Percentiles rank a stretch among this genome's conserved stretches.
Conservation (phyloP, 2,888 invertebrate genomes). For the Nymphalis c-album region DNA sequence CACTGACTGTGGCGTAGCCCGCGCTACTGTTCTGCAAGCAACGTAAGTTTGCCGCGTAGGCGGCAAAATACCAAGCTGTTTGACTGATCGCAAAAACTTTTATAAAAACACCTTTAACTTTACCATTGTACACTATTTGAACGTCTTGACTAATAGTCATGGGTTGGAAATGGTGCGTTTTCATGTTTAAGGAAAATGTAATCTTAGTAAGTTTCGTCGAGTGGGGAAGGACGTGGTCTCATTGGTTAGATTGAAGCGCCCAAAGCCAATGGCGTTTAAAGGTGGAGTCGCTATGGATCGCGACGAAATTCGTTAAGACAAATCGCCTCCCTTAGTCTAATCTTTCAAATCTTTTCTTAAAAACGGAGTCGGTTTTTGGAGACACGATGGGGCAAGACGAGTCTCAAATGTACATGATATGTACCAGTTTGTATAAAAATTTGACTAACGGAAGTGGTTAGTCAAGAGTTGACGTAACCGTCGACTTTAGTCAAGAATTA, state of each 20-base stretch:
- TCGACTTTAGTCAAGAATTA: too few relatives aligned
- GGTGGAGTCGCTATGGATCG: slow-evolving; percentile 68
- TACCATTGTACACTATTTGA: not conserved
- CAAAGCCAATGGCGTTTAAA: slow-evolving; percentile 71
- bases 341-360: slow-evolving; percentile 33
- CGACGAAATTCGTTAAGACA: slow-evolving; percentile 67
- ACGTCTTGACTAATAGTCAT: not conserved
- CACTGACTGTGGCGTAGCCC: slow-evolving; percentile 19
- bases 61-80: slow-evolving; percentile 1
- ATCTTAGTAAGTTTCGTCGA: slow-evolving; percentile 55
- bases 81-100: slow-evolving; percentile 2
- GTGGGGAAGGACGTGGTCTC: slow-evolving; percentile 70
- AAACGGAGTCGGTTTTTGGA: slow-evolving; percentile 20
- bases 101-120: not conserved
- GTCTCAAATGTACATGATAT: not conserved
- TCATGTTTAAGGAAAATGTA: slow-evolving; percentile 61
- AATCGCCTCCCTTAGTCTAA: slow-evolving; percentile 54
- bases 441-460: too few relatives aligned
- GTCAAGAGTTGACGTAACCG: too few relatives aligned
- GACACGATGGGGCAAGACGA: not conserved
- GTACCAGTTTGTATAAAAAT: too few relatives aligned
- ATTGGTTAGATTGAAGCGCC: slow-evolving; percentile 67
- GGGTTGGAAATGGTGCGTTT: slow-evolving; percentile 41
- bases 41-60: slow-evolving; percentile 19
- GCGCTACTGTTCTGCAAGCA: slow-evolving; percentile 17